Percentiles rank a stretch among this genome's conserved stretches.
phyloP scores from a whole-genome alignment of 37 sponge, comb jelly and placozoan species.

The Bolinopsis microptera region DNA sequence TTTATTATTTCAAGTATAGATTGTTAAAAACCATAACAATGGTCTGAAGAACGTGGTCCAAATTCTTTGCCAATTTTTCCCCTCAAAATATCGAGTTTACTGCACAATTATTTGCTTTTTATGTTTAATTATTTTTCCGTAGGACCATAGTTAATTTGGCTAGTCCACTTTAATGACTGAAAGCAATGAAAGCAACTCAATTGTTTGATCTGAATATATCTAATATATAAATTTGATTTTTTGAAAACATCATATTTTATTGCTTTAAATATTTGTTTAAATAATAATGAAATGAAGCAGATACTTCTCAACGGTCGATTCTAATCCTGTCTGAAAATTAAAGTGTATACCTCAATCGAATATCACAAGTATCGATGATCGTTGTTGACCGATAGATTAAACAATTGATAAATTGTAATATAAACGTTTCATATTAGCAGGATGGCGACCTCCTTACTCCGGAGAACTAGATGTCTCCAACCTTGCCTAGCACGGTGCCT shows the following conservation, averaged over 20 bases:
- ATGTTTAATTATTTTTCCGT: neutral
- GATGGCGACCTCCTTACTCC: neutral
- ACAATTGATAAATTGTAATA: too few relatives aligned
- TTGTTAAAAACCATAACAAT: neutral
- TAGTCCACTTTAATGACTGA: neutral
- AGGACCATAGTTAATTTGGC: neutral
- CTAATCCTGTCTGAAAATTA: too few relatives aligned
- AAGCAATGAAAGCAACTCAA: neutral
- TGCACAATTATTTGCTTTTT: neutral
- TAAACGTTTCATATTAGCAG: slow-evolving; percentile 9
- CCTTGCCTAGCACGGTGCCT: neutral
- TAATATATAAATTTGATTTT: neutral
- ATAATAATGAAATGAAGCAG: neutral
- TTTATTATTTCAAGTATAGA: neutral
- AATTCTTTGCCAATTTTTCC: neutral
- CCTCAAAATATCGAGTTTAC: neutral
- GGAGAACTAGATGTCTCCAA: neutral
- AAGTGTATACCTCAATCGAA: too few relatives aligned
- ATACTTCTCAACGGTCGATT: too few relatives aligned
- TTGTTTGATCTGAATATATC: neutral
- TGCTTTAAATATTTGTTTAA: neutral
- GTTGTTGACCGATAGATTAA: too few relatives aligned
- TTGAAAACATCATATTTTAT: neutral
- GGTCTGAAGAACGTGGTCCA: neutral
- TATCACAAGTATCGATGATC: too few relatives aligned